Evolutionary conservation across 2,113 vertebrate genomes (phyloP).

Genomic region (Xenus cinereus): DNA sequence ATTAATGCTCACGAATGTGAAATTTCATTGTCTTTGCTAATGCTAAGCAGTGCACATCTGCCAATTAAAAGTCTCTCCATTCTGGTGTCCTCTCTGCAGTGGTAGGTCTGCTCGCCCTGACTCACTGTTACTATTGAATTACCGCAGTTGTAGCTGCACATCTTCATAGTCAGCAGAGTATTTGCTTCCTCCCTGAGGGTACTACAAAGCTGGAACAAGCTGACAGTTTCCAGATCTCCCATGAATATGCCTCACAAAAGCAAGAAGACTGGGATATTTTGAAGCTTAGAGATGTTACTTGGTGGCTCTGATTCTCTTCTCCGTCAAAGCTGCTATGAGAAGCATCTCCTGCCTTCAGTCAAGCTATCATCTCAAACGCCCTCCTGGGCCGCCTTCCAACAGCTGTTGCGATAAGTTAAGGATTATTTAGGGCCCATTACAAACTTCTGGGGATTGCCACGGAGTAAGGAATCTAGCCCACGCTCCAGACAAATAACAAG

Average conservation of each 20-base stretch:
- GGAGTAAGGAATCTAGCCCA: not conserved
- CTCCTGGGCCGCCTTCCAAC: not conserved
- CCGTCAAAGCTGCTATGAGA: not conserved
- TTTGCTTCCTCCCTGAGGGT: slow-evolving; percentile 22
- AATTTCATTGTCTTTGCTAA: slow-evolving; percentile 29
- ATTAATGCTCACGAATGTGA: not conserved
- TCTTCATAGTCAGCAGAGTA: slow-evolving; percentile 10
- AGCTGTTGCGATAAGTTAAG: not conserved
- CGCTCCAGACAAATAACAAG: not conserved
- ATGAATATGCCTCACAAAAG: not conserved
- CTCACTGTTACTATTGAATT: not conserved
- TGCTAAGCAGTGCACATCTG: not conserved
- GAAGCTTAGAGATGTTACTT: not conserved
- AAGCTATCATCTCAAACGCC: not conserved
- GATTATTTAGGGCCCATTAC: slow-evolving; percentile 4
- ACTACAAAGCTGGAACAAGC: not conserved
- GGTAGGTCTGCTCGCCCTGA: not conserved
- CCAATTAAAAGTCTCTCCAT: not conserved
- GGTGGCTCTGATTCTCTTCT: not conserved
- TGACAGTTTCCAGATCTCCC: slow-evolving; percentile 26
- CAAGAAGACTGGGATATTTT: not conserved
- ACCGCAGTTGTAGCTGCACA: not conserved
- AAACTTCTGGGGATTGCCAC: not conserved
- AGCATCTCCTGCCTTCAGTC: not conserved
- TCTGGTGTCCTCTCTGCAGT: not conserved